These are phyloP conservation scores for Calameuta idolon DNA, from an alignment of 2,888 invertebrate genomes.

Conservation along the genomic window DNA sequence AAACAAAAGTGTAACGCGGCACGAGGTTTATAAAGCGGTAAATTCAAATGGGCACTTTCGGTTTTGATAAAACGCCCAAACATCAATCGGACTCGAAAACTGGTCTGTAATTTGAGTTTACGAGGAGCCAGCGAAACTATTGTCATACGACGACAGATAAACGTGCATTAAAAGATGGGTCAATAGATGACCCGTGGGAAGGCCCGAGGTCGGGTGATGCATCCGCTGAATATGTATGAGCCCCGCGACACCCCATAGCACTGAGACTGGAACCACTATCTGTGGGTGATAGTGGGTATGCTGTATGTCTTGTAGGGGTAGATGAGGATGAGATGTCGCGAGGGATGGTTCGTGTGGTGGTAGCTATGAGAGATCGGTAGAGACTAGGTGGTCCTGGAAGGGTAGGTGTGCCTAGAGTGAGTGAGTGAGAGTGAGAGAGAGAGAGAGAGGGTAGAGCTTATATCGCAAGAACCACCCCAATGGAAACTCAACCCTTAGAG, in stretches of 20 bases:
- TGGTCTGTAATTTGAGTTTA: constrained; percentile 64
- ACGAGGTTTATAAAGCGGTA: neutral
- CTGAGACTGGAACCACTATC: constrained; percentile 61
- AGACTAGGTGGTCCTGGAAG: neutral
- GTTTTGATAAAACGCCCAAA: constrained; percentile 62
- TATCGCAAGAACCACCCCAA: constrained; percentile 65
- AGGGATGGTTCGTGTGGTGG: neutral
- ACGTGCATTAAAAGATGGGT: constrained; percentile 35
- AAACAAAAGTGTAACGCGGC: neutral
- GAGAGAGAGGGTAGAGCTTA: constrained; percentile 49
- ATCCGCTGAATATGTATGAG: constrained; percentile 77
- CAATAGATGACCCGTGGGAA: constrained; percentile 60
- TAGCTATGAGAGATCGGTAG: neutral
- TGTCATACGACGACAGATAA: constrained; percentile 37
- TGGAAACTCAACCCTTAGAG: constrained; percentile 63
- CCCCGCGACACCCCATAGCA: constrained; percentile 66
- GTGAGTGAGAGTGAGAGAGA: constrained; percentile 32
- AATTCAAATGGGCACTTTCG: constrained; percentile 41
- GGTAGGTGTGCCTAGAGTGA: constrained; percentile 19
- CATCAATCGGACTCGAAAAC: constrained; percentile 66
- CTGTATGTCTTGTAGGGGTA: constrained; percentile 62
- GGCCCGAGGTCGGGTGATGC: constrained; percentile 69
- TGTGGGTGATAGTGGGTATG: constrained; percentile 66
- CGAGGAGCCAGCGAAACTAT: constrained; percentile 53
- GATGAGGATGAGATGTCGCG: constrained; percentile 20